Percentiles rank a stretch among this genome's conserved stretches.
Evolutionary conservation across 2,797 vertebrate species (phyloP).

Genomic region (Liasis olivaceus): DNA sequence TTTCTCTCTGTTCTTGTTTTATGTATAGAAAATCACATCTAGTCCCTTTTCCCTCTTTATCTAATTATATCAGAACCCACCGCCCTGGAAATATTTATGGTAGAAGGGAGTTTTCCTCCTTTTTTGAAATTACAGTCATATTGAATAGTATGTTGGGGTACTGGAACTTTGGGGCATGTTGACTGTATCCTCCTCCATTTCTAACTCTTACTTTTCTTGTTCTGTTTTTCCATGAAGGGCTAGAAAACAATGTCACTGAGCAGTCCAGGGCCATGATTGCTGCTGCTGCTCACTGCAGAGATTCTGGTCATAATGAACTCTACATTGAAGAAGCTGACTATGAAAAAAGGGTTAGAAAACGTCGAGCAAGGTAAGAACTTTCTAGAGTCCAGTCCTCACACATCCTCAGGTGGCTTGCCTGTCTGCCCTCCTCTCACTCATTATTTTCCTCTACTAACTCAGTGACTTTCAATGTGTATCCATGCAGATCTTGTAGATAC

Average conservation of each 20-base stretch:
- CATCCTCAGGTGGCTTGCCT: not conserved
- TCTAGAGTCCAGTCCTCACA: accelerated
- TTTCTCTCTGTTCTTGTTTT: not conserved
- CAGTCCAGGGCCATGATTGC: constrained; percentile 90
- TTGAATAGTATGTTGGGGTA: not conserved
- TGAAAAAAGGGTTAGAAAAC: constrained; percentile 89
- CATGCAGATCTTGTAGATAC: not conserved
- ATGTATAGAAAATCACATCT: not conserved
- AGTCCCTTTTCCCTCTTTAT: not conserved
- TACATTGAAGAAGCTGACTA: constrained; percentile 97
- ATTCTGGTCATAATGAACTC: constrained; percentile 91
- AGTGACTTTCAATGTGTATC: not conserved
- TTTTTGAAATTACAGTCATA: not conserved
- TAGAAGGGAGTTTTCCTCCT: not conserved
- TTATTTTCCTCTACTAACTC: no score
- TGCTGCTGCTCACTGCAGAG: constrained; percentile 85
- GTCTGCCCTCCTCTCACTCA: not conserved
- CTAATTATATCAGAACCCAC: not conserved
- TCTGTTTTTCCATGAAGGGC: constrained; percentile 73
- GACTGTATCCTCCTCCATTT: not conserved
- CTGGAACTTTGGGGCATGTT: not conserved
- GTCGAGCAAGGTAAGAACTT: constrained; percentile 83
- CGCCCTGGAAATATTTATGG: not conserved
- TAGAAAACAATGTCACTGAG: constrained; percentile 83
- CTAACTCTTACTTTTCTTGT: not conserved